phyloP scores from a whole-genome alignment of 2,797 vertebrate species.

The Myotis findleyi region DNA sequence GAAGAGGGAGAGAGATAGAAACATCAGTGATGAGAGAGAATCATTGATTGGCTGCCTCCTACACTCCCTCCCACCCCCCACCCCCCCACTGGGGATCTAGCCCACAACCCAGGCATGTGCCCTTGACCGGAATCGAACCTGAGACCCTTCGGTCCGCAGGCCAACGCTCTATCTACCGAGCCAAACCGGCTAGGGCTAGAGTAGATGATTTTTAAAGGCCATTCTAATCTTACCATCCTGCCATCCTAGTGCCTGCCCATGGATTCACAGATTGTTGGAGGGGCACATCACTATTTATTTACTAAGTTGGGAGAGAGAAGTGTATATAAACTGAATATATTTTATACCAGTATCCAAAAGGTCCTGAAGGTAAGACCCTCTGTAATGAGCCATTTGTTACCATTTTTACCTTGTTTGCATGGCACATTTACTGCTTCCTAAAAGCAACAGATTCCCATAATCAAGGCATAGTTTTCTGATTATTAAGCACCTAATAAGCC shows the following conservation, averaged over 20 bases:
- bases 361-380: slow-evolving; percentile 8
- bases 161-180: too few species aligned
- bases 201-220: slow-evolving; percentile 16
- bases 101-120: too few species aligned
- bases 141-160: too few species aligned
- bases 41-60: too few species aligned
- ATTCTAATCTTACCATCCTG: not conserved
- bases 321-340: not conserved
- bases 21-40: too few species aligned
- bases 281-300: not conserved
- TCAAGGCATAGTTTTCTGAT: slow-evolving; percentile 28
- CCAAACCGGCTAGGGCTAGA: not conserved
- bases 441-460: slow-evolving; percentile 37
- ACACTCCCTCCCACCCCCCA: too few species aligned
- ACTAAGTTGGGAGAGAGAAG: not conserved
- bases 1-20: too few species aligned
- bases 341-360: slow-evolving; percentile 29
- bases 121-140: too few species aligned
- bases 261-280: not conserved
- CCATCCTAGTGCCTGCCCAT: not conserved
- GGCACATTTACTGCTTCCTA: not conserved
- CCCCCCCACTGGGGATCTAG: too few species aligned
- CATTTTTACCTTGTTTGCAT: not conserved
- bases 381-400: slow-evolving; percentile 38
- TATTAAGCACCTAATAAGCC: not conserved